Conservation (phyloP, 2,888 invertebrate species). For the Mechanitis mazaeus region DNA sequence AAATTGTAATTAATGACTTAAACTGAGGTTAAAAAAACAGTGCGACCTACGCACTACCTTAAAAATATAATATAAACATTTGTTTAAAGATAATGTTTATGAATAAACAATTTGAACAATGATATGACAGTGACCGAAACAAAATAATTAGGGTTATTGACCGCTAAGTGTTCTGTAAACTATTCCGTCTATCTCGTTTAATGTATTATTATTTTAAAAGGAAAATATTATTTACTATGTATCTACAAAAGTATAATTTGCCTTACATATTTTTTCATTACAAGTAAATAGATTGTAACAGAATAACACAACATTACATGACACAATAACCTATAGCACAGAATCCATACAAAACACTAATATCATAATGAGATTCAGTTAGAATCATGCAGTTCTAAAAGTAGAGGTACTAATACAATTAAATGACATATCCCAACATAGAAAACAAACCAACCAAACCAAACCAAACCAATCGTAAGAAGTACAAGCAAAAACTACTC, state of each 20-base stretch:
- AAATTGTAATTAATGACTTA: constrained; percentile 52
- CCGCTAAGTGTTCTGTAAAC: constrained; percentile 6
- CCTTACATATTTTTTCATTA: too few species aligned
- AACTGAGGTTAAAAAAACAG: constrained; percentile 34
- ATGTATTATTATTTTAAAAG: constrained; percentile 6
- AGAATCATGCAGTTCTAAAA: neutral
- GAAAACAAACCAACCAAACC: too few species aligned
- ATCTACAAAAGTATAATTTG: too few species aligned
- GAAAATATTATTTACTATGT: neutral
- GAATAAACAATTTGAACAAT: constrained; percentile 14
- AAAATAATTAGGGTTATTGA: constrained; percentile 7
- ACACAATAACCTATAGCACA: neutral
- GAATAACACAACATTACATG: too few species aligned
- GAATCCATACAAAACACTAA: constrained; percentile 2
- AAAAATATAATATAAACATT: neutral
- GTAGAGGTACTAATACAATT: too few species aligned
- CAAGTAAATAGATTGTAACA: too few species aligned
- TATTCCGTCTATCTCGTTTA: constrained; percentile 7
- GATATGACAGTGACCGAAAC: constrained; percentile 11
- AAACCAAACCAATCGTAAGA: too few species aligned
- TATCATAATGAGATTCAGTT: neutral
- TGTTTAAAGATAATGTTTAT: constrained; percentile 9
- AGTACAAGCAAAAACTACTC: too few species aligned
- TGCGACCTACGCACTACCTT: constrained; percentile 10
- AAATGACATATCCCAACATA: too few species aligned